These are phyloP conservation scores for Sphaeridia pumilis DNA, from an alignment of 2,888 invertebrate species.

Conservation along the genomic window DNA sequence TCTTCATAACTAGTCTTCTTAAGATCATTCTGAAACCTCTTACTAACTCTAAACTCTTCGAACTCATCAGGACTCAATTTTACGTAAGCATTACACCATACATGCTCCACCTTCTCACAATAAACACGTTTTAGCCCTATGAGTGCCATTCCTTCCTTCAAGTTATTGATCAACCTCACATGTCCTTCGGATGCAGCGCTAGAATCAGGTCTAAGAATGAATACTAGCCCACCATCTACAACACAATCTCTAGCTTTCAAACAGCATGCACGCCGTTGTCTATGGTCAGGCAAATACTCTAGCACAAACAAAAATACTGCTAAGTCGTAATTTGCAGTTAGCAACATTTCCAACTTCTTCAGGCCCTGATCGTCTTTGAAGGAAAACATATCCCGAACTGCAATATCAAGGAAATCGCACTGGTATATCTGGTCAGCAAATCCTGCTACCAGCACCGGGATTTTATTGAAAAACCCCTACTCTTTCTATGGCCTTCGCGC, in stretches of 20 bases:
- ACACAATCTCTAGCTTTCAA: slow-evolving; percentile 63
- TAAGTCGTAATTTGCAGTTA: slow-evolving; percentile 51
- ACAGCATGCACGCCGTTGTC: slow-evolving; percentile 63
- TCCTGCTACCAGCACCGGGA: slow-evolving; percentile 56
- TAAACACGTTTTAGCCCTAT: slow-evolving; percentile 69
- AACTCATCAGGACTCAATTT: slow-evolving; percentile 44
- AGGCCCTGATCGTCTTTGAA: neutral
- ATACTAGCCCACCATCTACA: slow-evolving; percentile 60
- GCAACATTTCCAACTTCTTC: too few relatives aligned
- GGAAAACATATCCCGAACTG: slow-evolving; percentile 1
- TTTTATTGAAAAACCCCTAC: too few relatives aligned
- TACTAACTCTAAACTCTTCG: slow-evolving; percentile 1
- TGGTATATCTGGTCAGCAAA: slow-evolving; percentile 48
- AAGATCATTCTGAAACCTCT: slow-evolving; percentile 15
- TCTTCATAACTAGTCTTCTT: slow-evolving; percentile 8
- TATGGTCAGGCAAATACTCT: slow-evolving; percentile 74
- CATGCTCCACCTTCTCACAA: slow-evolving; percentile 72
- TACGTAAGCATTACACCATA: slow-evolving; percentile 80
- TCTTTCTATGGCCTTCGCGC: too few relatives aligned
- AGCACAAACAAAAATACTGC: slow-evolving; percentile 76
- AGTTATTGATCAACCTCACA: slow-evolving; percentile 69
- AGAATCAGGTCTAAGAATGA: slow-evolving; percentile 81
- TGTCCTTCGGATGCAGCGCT: slow-evolving; percentile 58
- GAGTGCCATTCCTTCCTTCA: slow-evolving; percentile 63
- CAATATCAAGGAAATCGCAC: slow-evolving; percentile 64